Evolutionary conservation across 2,113 vertebrate species (phyloP), one percentile per base, ranked within the genome.

Genomic region (Prochilodus magdalenae): DNA sequence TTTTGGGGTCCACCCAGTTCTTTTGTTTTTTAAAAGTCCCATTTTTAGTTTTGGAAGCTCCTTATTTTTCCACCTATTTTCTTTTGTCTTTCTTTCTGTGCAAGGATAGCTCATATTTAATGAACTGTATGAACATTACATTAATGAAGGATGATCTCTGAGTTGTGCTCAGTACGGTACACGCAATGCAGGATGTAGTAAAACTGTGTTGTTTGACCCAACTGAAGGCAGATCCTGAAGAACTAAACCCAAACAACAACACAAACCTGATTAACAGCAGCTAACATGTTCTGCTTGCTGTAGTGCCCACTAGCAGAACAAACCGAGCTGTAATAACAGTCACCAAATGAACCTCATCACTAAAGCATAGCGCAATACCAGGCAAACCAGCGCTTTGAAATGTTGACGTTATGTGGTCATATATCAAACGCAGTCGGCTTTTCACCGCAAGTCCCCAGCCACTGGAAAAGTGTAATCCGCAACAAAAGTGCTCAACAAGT

Each of bases 401-500:
- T 62, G 33, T 60, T 60, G 53, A n/a, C 40, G 16, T 57, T 67
- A 27, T 75, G 73, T 44, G 60, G 33, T 69, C 33, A 69, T 40
- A 75, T 44, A 81, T 67, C 73, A 75, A 73, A 65, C 15, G 26
- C 18, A 66, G 44, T 74, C n/a, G 20, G 60, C 55, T 81, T 66
- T 75, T 24, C 4, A 16, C 12, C 14, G 55, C 44, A 40, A 73
- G 59, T 79, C 82, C 76, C 75, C 53, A 53, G 65, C 65, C 33
- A 44, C 71, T n/a, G 27, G 24, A 74, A 47, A 55, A 53, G 49
- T 80, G 66, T 67, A 69, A 44, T 67, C 63, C 47, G 40, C 57
- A 81, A 72, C 78, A 72, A 81, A 55, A 73, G 24, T 26, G 62
- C 75, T 62, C 36, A 47, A 71, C 76, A 83, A 62, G 29, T 71